Percentiles rank a stretch among this genome's conserved stretches.
Evolutionary conservation across 2,888 invertebrate genomes (phyloP).

Genomic region (Steinernema hermaphroditum): DNA sequence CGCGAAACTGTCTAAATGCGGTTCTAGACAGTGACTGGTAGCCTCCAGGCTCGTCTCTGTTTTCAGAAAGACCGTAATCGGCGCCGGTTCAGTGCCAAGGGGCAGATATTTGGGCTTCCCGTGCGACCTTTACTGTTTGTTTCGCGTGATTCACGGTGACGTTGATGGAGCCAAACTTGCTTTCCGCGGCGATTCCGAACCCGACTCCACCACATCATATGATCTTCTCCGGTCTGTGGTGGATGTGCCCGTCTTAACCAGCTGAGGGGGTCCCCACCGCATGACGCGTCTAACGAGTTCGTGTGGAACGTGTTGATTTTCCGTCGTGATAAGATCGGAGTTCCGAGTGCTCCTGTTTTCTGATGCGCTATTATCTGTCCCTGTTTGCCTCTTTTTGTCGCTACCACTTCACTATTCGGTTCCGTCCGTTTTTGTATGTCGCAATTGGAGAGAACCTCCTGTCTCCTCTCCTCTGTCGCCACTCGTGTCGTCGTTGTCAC

Average conservation of each 20-base stretch:
- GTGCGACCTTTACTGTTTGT: conserved; percentile 24
- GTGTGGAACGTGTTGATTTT: no score
- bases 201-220: conserved; percentile 23
- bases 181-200: conserved; percentile 10
- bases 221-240: conserved; percentile 25
- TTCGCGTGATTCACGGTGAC: conserved; percentile 29
- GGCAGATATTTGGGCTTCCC: conserved; percentile 9
- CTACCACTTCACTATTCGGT: not conserved
- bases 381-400: not conserved
- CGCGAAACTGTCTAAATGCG: no score
- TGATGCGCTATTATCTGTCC: no score
- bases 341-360: no score
- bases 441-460: conserved; percentile 25
- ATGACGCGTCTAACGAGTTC: no score
- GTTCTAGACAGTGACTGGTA: no score
- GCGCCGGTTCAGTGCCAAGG: not conserved
- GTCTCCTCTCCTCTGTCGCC: conserved; percentile 25
- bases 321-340: no score
- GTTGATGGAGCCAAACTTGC: conserved; percentile 28
- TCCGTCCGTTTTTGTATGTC: conserved; percentile 23
- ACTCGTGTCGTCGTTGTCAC: conserved; percentile 19
- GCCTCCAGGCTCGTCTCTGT: no score
- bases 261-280: no score
- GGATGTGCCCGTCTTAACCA: conserved; percentile 15
- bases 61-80: not conserved